phyloP scores from a whole-genome alignment of 1,140 invertebrate species.

The Ips typographus region DNA sequence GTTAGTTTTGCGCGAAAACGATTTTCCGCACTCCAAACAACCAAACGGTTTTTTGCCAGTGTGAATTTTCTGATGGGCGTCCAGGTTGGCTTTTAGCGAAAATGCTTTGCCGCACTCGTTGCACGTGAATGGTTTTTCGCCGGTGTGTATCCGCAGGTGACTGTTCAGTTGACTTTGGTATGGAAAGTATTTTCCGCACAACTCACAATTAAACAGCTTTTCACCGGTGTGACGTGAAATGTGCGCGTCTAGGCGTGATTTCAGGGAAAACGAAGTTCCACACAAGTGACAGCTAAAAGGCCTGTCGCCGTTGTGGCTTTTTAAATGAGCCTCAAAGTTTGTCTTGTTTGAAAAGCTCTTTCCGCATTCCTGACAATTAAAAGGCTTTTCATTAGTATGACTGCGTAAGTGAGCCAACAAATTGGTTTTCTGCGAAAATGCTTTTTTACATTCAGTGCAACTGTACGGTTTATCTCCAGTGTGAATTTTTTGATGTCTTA shows the following conservation, averaged over 20 bases:
- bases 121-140: not conserved
- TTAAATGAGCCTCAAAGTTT: not conserved
- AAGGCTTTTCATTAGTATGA: conserved; percentile 70
- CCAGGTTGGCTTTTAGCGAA: conserved; percentile 66
- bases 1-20: conserved; percentile 64
- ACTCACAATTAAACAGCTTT: conserved; percentile 63
- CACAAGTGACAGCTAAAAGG: not conserved
- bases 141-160: not conserved
- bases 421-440: not conserved
- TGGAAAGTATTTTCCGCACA: not conserved
- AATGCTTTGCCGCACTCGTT: conserved; percentile 56
- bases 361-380: conserved; percentile 48
- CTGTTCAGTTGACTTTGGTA: not conserved
- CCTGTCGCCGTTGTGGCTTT: not conserved
- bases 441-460: not conserved
- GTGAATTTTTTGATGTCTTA: conserved; percentile 2
- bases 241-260: conserved; percentile 70
- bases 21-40: conserved; percentile 66
- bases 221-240: conserved; percentile 70
- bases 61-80: conserved; percentile 69
- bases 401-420: conserved; percentile 41
- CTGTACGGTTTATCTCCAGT: not conserved
- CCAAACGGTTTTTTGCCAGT: conserved; percentile 73
- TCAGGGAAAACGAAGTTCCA: conserved; percentile 61
- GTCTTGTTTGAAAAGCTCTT: conserved; percentile 49